Base-by-base conservation (phyloP, 2,113 vertebrate species). In the Salvelinus namaycush region DNA sequence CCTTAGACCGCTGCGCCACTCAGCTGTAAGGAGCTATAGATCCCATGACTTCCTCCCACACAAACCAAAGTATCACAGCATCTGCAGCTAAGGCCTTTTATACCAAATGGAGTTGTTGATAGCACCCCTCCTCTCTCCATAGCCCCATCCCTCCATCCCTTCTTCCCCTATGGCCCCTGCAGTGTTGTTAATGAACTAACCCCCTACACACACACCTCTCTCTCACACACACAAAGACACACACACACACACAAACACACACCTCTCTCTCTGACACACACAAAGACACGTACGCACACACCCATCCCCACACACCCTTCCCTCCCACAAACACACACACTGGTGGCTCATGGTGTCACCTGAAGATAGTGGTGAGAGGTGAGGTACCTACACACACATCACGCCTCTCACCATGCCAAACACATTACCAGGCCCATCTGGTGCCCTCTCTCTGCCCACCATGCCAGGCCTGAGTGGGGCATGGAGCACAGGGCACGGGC, bases 381-480 rank as follows among this genome's bases (percentile, higher is more conserved):
- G 39, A 44, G 39, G 39, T 44, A 81, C 79, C 81, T 65, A 66
- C 71, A 54, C 54, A 48, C 54, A 75, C 44, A 79, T 85, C 71
- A 85, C 72, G 65, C 62, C 73, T 48, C 66, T 31, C 64, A 24
- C 73, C 76, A 80, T 87, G 89, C 91, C 91, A 90, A 90, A 80
- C 75, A 81, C 82, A 92, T 93, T 92, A 92, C 82, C 87, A 89
- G 84, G 81, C 87, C 93, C 93, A 93, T 94, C 91, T 94, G 93
- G 88, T 86, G 84, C 86, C 86, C 87, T 80, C 76, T 27, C 78
- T 72, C 78, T 78, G 66, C 83, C 80, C 76, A 44, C 77, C 79
- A 64, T 86, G 76, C 85, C 79, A 88, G 86, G 39, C 39, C 9
- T 44, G 39, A 11, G 39, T 9, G 39, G 9, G 39, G 39, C 39